phyloP scores from a whole-genome alignment of 1,140 invertebrate genomes.

The Trissolcus basalis region DNA sequence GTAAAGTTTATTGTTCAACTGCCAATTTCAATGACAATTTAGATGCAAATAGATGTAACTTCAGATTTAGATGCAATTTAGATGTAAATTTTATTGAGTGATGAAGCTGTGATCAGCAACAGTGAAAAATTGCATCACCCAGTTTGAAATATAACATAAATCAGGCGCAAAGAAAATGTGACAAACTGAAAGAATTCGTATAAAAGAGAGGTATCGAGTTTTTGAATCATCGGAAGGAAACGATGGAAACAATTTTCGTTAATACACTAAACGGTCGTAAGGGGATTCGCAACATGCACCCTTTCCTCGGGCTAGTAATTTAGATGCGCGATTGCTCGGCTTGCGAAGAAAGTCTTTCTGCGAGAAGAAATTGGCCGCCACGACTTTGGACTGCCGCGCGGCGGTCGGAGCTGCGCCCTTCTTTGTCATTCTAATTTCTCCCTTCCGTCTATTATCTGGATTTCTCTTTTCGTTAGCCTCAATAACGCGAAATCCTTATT shows the following conservation, averaged over 20 bases:
- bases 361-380: conserved; percentile 57
- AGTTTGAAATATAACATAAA: too few relatives aligned
- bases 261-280: conserved; percentile 54
- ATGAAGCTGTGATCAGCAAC: too few relatives aligned
- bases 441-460: conserved; percentile 57
- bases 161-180: too few relatives aligned
- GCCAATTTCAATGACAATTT: too few relatives aligned
- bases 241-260: conserved; percentile 45
- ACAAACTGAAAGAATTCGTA: too few relatives aligned
- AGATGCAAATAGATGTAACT: too few relatives aligned
- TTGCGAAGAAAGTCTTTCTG: conserved; percentile 15
- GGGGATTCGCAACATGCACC: conserved; percentile 54
- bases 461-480: conserved; percentile 51
- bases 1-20: too few relatives aligned
- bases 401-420: conserved; percentile 30
- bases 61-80: too few relatives aligned
- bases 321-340: conserved; percentile 49
- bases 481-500: conserved; percentile 43
- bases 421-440: conserved; percentile 61
- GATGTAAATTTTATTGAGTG: too few relatives aligned
- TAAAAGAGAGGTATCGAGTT: too few relatives aligned
- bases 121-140: too few relatives aligned
- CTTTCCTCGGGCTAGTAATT: conserved; percentile 49
- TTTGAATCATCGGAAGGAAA: conserved; percentile 20
- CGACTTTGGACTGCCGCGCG: conserved; percentile 22